Evolutionary conservation across 2,797 vertebrate genomes (phyloP), one percentile per base, ranked within the genome.

Genomic region (Oreochromis grahami): DNA sequence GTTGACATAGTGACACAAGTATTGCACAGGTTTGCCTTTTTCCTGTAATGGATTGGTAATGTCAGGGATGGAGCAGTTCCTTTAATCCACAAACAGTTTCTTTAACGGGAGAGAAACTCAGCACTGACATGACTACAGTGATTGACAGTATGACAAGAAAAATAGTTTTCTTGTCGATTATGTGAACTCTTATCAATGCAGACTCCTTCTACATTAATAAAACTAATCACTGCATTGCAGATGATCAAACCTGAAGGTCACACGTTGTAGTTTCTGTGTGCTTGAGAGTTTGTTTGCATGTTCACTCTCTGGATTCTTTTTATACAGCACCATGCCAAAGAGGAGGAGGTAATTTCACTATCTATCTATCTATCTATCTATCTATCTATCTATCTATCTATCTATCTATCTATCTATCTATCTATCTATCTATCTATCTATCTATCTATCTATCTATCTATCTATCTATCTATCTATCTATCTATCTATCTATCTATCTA

Each of bases 201-300:
- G 83, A 48, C 78, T 90, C 87, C 86, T 88, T 87, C 82, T 76
- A 93, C 88, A 91, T 90, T 89, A 92, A 95, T 94, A 94, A 91
- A 93, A 92, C 89, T 91, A 94, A 95, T 96, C 92, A 89, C 96
- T 96, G 95, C 96, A 96, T 93, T 96, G 96, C 95, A 96, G 96
- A 95, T 94, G 91, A 95, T 95, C 91, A 94, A 91, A 94, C 80
- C 80, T 93, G 95, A 96, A 96, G 96, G 95, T 96, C 94, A 94
- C 82, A 89, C 84, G 72, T 91, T 91, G 68, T 58, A 51, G 45
- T 84, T 87, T 80, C 60, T 87, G 77, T 84, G 77, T 83, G 83
- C 84, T 88, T 89, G 72, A 36, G 36, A 41, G 76, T 38, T 58
- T 84, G 79, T 87, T 86, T 80, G 74, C 60, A 63, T 63, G 26